Conservation (phyloP, 2,888 invertebrate species). For the Heteromurus nitidus region DNA sequence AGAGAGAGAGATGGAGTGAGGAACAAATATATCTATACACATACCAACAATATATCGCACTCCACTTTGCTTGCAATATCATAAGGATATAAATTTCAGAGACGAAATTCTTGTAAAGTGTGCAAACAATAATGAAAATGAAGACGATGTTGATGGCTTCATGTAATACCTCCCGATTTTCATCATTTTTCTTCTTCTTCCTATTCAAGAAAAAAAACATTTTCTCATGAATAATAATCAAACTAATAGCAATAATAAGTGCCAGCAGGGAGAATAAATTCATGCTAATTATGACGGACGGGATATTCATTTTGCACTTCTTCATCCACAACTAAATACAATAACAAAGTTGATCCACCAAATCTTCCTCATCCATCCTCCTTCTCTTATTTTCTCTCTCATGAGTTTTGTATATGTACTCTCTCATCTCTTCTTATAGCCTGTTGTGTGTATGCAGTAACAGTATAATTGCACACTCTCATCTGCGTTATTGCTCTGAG, state of each 20-base stretch:
- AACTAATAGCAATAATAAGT: conserved; percentile 61
- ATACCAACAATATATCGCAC: background rate
- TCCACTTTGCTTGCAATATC: no score
- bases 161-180: conserved; percentile 38
- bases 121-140: conserved; percentile 39
- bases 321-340: no score
- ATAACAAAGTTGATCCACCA: no score
- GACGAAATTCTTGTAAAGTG: conserved; percentile 3
- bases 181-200: conserved; percentile 14
- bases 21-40: background rate
- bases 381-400: no score
- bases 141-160: conserved; percentile 20
- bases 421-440: no score
- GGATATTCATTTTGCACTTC: conserved; percentile 49
- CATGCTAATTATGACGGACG: conserved; percentile 59
- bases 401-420: no score
- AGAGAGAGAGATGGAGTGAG: background rate
- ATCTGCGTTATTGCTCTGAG: conserved; percentile 4
- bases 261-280: conserved; percentile 64
- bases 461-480: conserved; percentile 39
- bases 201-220: conserved; percentile 19
- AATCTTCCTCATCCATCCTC: background rate
- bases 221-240: conserved; percentile 64
- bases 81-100: background rate
- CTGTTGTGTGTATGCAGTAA: background rate